Evolutionary conservation across 2,113 vertebrate genomes (phyloP).

Genomic region (Centrocercus urophasianus): DNA sequence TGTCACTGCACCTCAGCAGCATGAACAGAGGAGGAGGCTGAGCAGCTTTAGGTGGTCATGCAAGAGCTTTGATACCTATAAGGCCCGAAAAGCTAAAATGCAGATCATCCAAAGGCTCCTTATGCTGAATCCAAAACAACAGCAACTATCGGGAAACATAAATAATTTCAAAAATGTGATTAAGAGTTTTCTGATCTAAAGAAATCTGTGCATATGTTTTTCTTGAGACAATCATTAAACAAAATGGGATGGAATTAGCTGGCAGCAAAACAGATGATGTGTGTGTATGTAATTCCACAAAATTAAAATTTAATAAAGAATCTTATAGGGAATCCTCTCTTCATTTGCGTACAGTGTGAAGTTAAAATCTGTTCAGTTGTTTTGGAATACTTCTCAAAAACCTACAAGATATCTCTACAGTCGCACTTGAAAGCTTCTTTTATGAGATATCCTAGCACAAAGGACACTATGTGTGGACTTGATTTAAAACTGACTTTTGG

Average conservation of each 20-base stretch:
- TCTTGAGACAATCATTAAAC: not conserved
- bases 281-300: not conserved
- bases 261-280: not conserved
- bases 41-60: not conserved
- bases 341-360: not conserved
- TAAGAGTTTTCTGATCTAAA: not conserved
- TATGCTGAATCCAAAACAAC: not conserved
- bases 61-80: not conserved
- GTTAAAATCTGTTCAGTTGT: not conserved
- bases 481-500: not conserved
- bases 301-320: not conserved
- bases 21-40: not conserved
- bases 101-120: not conserved
- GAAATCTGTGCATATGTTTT: not conserved
- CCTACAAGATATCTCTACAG: not conserved
- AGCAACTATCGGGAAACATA: not conserved
- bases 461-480: not conserved
- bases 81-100: not conserved
- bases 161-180: not conserved
- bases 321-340: not conserved
- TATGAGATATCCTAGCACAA: not conserved
- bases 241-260: not conserved
- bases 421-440: not conserved
- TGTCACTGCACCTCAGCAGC: slow-evolving; percentile 14
- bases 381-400: not conserved